Evolutionary conservation across 2,113 vertebrate species (phyloP).

Genomic region (Podarcis cretensis): DNA sequence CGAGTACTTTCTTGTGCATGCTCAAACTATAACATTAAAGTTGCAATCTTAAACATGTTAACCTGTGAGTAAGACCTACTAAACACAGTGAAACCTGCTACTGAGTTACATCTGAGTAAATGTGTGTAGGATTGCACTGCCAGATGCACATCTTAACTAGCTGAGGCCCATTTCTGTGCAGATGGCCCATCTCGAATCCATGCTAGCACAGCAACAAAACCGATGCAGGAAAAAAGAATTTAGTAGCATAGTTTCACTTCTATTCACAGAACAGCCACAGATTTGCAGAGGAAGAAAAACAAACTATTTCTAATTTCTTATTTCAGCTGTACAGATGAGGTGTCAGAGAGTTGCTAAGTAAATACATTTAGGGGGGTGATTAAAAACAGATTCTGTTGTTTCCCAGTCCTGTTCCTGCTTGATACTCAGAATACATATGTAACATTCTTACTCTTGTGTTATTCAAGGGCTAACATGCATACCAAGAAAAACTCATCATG

Average conservation of each 20-base stretch:
- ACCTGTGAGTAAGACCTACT: background rate
- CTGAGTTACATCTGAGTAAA: background rate
- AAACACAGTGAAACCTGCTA: background rate
- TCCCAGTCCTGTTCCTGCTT: background rate
- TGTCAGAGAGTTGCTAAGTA: conserved; percentile 14
- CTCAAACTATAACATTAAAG: conserved; percentile 38
- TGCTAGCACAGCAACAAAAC: conserved; percentile 53
- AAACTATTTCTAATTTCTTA: background rate
- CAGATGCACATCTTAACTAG: background rate
- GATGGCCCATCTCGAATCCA: conserved; percentile 61
- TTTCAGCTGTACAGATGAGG: conserved; percentile 43
- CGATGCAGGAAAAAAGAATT: conserved; percentile 53
- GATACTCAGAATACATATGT: background rate
- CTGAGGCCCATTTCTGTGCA: conserved; percentile 56
- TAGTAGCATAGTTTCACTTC: background rate
- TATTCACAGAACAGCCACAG: background rate
- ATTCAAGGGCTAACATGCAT: background rate
- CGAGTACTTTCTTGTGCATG: conserved; percentile 52
- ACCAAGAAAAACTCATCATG: conserved; percentile 8
- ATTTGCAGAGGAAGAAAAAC: conserved; percentile 46
- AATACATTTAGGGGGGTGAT: background rate
- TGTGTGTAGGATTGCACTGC: background rate
- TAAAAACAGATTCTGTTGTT: background rate
- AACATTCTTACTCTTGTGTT: conserved; percentile 6
- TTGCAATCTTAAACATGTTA: background rate